These are phyloP conservation scores for Pitangus sulphuratus DNA, from an alignment of 2,797 vertebrate species.

Conservation along the genomic window DNA sequence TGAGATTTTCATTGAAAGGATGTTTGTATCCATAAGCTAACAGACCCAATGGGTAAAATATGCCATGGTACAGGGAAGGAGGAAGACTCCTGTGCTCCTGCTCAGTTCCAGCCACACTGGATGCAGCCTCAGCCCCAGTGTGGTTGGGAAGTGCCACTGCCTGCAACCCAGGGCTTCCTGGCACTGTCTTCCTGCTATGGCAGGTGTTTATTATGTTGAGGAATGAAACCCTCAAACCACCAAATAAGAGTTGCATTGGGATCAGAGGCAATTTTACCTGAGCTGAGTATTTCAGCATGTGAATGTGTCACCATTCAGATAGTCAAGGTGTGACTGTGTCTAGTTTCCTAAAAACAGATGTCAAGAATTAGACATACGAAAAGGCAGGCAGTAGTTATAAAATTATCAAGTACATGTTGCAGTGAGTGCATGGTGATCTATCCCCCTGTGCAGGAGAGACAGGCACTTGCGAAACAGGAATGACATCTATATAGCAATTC, in stretches of 20 bases:
- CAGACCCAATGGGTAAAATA: fast-evolving
- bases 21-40: neutral
- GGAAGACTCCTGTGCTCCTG: neutral
- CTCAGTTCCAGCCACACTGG: neutral
- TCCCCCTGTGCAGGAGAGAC: fast-evolving
- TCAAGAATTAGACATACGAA: neutral
- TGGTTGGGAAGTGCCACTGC: neutral
- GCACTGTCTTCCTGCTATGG: neutral
- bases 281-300: neutral
- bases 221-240: neutral
- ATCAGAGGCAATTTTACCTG: neutral
- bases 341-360: neutral
- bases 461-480: neutral
- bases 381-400: neutral
- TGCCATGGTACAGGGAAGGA: fast-evolving
- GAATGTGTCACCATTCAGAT: neutral
- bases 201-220: neutral
- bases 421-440: neutral
- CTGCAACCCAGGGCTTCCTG: neutral
- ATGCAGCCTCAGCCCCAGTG: neutral
- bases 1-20: neutral
- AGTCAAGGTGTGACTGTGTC: neutral
- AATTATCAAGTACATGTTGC: neutral
- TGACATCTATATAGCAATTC: neutral
- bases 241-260: neutral